phyloP scores from a whole-genome alignment of 2,797 vertebrate genomes.

The Notamacropus eugenii region DNA sequence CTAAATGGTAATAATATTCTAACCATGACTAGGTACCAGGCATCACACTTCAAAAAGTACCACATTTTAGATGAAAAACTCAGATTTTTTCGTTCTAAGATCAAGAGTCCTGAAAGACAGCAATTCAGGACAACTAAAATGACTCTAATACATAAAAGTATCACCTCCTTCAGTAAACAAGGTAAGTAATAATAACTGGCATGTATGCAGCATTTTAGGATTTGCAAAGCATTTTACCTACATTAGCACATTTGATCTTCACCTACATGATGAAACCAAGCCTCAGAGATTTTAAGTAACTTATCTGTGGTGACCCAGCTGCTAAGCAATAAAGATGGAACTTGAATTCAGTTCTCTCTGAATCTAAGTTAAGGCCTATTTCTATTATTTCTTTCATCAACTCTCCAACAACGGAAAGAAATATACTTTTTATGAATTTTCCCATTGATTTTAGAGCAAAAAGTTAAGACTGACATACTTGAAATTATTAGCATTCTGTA shows the following conservation, averaged over 20 bases:
- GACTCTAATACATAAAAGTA: neutral
- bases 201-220: no score
- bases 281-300: neutral
- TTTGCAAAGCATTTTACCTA: no score
- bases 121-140: neutral
- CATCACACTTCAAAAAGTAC: neutral
- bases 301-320: neutral
- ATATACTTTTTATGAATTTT: neutral
- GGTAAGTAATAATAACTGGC: no score
- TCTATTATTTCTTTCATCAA: neutral
- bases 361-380: neutral
- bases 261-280: neutral
- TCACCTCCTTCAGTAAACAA: no score
- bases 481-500: slow-evolving; percentile 42
- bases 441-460: neutral
- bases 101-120: neutral
- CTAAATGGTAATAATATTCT: neutral
- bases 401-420: neutral
- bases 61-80: slow-evolving; percentile 14
- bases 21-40: slow-evolving; percentile 3
- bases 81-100: slow-evolving; percentile 1
- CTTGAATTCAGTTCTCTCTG: neutral
- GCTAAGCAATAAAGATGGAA: neutral
- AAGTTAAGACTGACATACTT: slow-evolving; percentile 14
- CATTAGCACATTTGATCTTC: neutral